A percentile compares a stretch with the other conserved stretches of the same genome.
These are phyloP conservation scores for Bungarus multicinctus DNA, from an alignment of 2,113 vertebrate genomes.

Conservation along the genomic window DNA sequence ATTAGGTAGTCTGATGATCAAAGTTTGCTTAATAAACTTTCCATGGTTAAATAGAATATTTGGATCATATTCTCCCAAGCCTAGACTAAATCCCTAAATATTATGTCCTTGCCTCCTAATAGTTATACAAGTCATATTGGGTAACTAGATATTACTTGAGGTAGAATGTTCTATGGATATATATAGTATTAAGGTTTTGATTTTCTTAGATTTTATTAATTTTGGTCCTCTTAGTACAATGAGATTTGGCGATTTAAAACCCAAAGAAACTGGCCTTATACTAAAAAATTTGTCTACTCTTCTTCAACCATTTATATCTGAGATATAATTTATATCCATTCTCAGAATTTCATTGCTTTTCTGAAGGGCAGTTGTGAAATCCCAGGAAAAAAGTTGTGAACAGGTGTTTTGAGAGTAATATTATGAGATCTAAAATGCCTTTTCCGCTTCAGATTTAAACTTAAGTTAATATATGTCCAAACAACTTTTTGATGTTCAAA, in stretches of 20 bases:
- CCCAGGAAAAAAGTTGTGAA: background rate
- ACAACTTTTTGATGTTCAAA: background rate
- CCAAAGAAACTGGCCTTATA: background rate
- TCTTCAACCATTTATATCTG: background rate
- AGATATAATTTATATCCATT: no score
- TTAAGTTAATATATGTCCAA: background rate
- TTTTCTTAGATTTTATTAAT: background rate
- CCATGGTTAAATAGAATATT: background rate
- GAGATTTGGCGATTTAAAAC: conserved; percentile 1
- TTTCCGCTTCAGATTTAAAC: background rate
- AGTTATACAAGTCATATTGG: background rate
- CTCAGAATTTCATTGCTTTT: background rate
- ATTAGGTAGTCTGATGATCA: background rate
- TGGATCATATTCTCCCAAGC: background rate
- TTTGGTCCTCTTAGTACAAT: background rate
- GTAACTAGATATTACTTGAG: background rate
- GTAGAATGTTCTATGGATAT: background rate
- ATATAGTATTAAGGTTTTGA: background rate
- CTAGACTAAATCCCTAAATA: background rate
- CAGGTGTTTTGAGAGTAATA: background rate
- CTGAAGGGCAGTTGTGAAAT: background rate
- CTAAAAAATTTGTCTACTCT: background rate
- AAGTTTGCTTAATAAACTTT: background rate
- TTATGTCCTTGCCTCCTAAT: background rate
- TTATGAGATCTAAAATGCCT: background rate